Percentiles rank a stretch among this genome's conserved stretches.
These are phyloP conservation scores for Helicolenus hilgendorfi DNA, from an alignment of 2,797 vertebrate species.

Conservation along the genomic window DNA sequence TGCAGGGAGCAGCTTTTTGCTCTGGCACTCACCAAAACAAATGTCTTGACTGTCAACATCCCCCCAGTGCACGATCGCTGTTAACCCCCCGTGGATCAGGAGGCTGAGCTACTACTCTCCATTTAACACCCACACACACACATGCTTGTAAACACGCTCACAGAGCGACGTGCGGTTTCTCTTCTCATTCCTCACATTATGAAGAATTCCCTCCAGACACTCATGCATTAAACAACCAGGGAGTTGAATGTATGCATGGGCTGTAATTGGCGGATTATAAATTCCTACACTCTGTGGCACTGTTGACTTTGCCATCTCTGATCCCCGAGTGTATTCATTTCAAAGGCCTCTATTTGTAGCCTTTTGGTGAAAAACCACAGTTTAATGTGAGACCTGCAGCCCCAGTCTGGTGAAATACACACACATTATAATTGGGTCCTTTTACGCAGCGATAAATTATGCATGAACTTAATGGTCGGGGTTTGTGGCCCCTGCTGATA, in stretches of 20 bases:
- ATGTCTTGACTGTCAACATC: conserved; percentile 44
- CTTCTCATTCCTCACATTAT: conserved; percentile 54
- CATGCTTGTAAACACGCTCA: conserved; percentile 4
- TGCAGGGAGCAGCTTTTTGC: not conserved
- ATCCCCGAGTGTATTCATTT: conserved; percentile 82
- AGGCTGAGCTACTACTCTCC: conserved; percentile 10
- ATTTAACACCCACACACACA: not conserved
- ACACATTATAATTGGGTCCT: conserved; percentile 80
- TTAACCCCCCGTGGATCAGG: conserved; percentile 51
- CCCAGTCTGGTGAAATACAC: conserved; percentile 55
- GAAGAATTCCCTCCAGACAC: conserved; percentile 79
- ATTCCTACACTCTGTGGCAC: conserved; percentile 80
- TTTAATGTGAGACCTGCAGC: conserved; percentile 78
- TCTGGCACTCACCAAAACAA: conserved; percentile 62
- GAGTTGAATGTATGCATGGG: conserved; percentile 72
- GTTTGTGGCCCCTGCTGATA: conserved; percentile 75
- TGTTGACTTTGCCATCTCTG: conserved; percentile 80
- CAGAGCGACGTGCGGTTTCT: not conserved
- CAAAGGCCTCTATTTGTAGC: conserved; percentile 74
- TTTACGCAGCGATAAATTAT: conserved; percentile 80
- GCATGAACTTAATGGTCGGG: conserved; percentile 71
- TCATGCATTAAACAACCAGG: conserved; percentile 69
- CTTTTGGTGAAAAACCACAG: conserved; percentile 73
- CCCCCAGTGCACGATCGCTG: not conserved
- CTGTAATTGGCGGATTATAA: conserved; percentile 85